Conservation (phyloP, 2,797 vertebrate genomes). For the Rhinogobio ventralis region DNA sequence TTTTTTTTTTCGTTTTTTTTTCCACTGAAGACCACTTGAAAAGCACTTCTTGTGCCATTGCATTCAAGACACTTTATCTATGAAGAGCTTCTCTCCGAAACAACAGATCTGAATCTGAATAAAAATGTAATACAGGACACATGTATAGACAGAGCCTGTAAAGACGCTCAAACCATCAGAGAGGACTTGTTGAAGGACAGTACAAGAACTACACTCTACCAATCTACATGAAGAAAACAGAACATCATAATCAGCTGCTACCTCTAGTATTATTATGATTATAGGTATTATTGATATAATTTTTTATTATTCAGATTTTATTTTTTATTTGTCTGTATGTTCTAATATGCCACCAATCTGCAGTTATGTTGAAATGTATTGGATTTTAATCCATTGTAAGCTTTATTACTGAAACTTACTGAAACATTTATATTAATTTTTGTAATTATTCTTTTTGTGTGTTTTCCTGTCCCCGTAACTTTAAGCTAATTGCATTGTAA, state of each 20-base stretch:
- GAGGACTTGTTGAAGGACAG: slow-evolving; percentile 54
- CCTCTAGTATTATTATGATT: slow-evolving; percentile 89
- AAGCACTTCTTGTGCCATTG: slow-evolving; percentile 73
- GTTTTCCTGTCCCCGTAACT: slow-evolving; percentile 52
- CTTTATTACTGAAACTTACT: slow-evolving; percentile 78
- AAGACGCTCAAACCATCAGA: slow-evolving; percentile 6
- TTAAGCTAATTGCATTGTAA: slow-evolving; percentile 53
- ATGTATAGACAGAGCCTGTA: slow-evolving; percentile 55
- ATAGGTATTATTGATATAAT: slow-evolving; percentile 68
- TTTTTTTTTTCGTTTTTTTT: slow-evolving; percentile 62
- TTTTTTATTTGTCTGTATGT: slow-evolving; percentile 79
- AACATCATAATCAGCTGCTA: slow-evolving; percentile 94
- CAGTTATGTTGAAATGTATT: slow-evolving; percentile 63
- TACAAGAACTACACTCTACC: slow-evolving; percentile 71
- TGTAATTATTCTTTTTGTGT: slow-evolving; percentile 43
- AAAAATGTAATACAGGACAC: slow-evolving; percentile 72
- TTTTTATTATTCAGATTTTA: slow-evolving; percentile 76
- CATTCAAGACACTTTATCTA: slow-evolving; percentile 71
- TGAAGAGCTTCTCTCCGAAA: slow-evolving; percentile 64
- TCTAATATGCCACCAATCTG: slow-evolving; percentile 75
- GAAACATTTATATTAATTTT: slow-evolving; percentile 76
- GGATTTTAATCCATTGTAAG: slow-evolving; percentile 74
- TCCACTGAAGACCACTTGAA: slow-evolving; percentile 78
- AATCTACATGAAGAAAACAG: slow-evolving; percentile 65
- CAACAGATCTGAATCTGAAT: slow-evolving; percentile 70